Percentiles rank a stretch among this genome's conserved stretches.
Conservation (phyloP, 2,797 vertebrate species). For the Sternotherus odoratus region DNA sequence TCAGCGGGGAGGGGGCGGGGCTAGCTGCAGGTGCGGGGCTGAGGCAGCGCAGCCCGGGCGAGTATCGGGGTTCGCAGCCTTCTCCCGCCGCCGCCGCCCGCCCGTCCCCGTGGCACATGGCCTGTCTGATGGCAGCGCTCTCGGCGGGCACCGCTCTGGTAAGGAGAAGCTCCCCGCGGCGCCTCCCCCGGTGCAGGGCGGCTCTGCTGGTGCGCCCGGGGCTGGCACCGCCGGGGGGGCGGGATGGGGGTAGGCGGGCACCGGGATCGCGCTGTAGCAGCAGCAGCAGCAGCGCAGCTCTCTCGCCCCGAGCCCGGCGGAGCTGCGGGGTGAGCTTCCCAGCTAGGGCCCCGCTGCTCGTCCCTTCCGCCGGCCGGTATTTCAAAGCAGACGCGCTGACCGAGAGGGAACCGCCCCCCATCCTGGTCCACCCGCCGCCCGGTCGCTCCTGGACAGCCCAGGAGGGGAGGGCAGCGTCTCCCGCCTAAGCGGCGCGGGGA, state of each 20-base stretch:
- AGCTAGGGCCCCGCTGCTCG: no score
- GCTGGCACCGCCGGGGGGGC: background rate
- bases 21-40: background rate
- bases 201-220: background rate
- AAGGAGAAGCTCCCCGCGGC: constrained; percentile 45
- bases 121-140: constrained; percentile 85
- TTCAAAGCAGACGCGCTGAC: background rate
- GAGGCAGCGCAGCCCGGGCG: background rate
- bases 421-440: background rate
- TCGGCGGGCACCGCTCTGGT: constrained; percentile 81
- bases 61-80: background rate
- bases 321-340: background rate
- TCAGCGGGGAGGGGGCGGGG: background rate
- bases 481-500: no score
- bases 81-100: background rate
- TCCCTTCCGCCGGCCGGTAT: background rate
- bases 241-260: no score
- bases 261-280: background rate
- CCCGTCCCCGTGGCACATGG: constrained; percentile 78
- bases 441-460: background rate
- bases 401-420: background rate
- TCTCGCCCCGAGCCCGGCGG: background rate
- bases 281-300: background rate
- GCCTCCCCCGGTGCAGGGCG: background rate
- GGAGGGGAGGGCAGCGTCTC: no score